Conservation (phyloP, 2,888 invertebrate genomes). For the Campoplex nolae region DNA sequence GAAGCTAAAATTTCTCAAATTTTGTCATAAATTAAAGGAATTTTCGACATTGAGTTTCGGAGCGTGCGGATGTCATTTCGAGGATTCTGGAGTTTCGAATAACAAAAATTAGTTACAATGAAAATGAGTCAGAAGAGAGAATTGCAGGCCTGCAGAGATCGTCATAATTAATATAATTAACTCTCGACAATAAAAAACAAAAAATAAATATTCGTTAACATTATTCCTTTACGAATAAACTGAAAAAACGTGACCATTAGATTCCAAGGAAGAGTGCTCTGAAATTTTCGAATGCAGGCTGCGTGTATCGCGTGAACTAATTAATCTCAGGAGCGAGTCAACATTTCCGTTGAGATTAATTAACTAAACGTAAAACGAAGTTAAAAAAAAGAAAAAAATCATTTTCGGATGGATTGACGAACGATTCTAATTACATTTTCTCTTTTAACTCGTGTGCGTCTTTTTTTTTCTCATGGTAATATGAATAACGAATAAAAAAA, state of each 20-base stretch:
- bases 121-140: neutral
- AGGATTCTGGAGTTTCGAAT: neutral
- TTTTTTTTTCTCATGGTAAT: neutral
- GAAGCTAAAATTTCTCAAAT: neutral
- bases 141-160: neutral
- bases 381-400: neutral
- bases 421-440: neutral
- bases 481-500: neutral
- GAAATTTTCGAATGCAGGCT: neutral
- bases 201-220: neutral
- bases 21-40: neutral
- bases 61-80: neutral
- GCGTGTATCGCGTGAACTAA: neutral
- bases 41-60: neutral
- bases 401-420: neutral
- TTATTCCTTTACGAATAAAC: neutral
- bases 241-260: neutral
- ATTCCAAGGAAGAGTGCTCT: neutral
- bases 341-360: neutral
- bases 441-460: neutral
- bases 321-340: neutral
- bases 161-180: too few relatives aligned
- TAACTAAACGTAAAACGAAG: neutral
- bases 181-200: too few relatives aligned
- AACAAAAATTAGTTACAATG: neutral